Conservation (phyloP, 2,888 invertebrate genomes). For the Saturnia japonica region DNA sequence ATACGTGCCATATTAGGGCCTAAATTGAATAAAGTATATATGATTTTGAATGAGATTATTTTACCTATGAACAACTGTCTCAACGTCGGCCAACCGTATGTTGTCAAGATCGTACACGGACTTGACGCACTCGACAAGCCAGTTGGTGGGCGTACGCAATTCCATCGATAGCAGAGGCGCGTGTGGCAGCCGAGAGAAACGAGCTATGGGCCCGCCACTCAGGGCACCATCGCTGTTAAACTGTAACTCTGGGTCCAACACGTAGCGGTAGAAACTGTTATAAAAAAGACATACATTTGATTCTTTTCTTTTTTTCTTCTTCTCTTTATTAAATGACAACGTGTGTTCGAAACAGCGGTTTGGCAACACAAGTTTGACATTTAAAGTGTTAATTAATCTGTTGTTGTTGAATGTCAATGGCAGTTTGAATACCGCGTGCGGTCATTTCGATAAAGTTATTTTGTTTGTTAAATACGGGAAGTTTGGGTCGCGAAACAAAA, state of each 20-base stretch:
- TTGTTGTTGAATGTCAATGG: too few relatives aligned
- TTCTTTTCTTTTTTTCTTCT: too few relatives aligned
- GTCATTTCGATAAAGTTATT: too few relatives aligned
- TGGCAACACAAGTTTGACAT: too few relatives aligned
- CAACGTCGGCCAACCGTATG: conserved; percentile 96
- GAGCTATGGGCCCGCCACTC: conserved; percentile 89
- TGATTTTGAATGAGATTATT: neutral
- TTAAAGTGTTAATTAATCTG: too few relatives aligned
- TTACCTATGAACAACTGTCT: conserved; percentile 92
- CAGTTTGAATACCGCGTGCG: too few relatives aligned
- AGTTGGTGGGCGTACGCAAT: conserved; percentile 94
- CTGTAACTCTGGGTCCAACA: conserved; percentile 93
- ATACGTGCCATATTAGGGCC: too few relatives aligned
- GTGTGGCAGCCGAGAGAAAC: conserved; percentile 94
- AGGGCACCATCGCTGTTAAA: conserved; percentile 88
- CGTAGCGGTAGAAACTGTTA: conserved; percentile 95
- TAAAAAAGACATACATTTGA: neutral
- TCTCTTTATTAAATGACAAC: too few relatives aligned
- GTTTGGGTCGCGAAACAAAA: too few relatives aligned
- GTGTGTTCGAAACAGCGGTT: too few relatives aligned
- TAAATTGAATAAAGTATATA: too few relatives aligned
- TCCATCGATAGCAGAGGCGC: conserved; percentile 93
- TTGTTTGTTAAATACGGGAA: too few relatives aligned
- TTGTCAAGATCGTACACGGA: conserved; percentile 98
- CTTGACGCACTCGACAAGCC: conserved; percentile 96